Base-by-base conservation (phyloP, 2,113 vertebrate species). In the Paradisaea rubra region DNA sequence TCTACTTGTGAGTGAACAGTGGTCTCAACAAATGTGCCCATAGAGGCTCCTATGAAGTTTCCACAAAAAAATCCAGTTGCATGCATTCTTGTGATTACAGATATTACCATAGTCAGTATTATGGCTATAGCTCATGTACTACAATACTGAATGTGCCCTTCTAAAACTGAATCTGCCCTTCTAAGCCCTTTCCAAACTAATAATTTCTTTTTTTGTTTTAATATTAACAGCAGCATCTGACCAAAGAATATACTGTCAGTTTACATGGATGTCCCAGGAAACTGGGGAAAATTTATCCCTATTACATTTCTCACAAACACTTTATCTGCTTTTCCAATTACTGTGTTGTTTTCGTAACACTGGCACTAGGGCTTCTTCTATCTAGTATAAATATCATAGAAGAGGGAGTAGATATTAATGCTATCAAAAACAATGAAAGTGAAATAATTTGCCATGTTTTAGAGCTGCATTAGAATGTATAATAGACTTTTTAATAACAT, bases 401-500 rank as follows among this genome's bases (percentile, higher is more conserved):
- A 65, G 5, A 50, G 17, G 22, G 35, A 88, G 39, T 25, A 89
- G 57, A 76, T 88, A 95, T 42, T 88, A 71, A 77, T 59, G 56
- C 20, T 15, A 83, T 53, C 89, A 93, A 53, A 74, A 94, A 35
- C 82, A 93, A 54, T 31, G 65, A 57, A 47, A 89, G 39, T 41
- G 33, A 94, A 94, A 89, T 88, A 89, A 91, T 94, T 94, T 91
- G 50, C 83, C 39, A 27, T 77, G 24, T 89, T 96, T 96, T 81
- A 94, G 63, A 91, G 65, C 47, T 95, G 61, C 39, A 97, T 95
- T 94, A 79, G 94, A 95, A 95, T 94, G 88, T 37, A 35, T 92
- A 97, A 97, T 93, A 95, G 81, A 93, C 79, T 94, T 96, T 96
- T 97, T 97, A 97, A 96, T 97, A 97, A 93, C 93, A 89, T 68